Evolutionary conservation across 2,113 vertebrate genomes (phyloP).

Genomic region (Heptranchias perlo): DNA sequence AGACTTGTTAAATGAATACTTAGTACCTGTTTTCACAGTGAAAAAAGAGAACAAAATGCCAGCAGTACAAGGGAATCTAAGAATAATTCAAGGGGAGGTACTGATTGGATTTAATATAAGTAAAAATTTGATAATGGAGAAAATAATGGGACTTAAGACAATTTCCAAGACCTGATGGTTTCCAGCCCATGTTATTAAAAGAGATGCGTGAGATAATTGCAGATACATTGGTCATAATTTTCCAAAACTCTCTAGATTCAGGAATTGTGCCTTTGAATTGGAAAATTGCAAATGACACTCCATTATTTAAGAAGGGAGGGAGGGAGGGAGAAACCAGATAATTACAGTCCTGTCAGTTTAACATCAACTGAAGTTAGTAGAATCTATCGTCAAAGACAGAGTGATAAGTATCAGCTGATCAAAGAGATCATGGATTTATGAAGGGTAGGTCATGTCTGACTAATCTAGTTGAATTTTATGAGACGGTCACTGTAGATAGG

Average conservation of each 20-base stretch:
- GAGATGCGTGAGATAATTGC: background rate
- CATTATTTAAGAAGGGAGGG: no score
- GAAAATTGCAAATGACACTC: background rate
- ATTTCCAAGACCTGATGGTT: no score
- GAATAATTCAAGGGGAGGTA: background rate
- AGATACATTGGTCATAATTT: background rate
- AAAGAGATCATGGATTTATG: no score
- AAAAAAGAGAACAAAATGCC: background rate
- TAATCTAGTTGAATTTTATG: no score
- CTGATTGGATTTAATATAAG: background rate
- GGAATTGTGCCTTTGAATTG: background rate
- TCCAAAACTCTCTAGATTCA: background rate
- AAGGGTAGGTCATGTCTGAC: no score
- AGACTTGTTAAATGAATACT: background rate
- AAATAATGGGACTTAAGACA: no score
- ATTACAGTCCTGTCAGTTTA: no score
- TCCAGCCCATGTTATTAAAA: background rate
- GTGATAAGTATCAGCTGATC: background rate
- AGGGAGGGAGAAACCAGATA: no score
- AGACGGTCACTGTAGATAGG: no score
- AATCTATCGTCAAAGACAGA: background rate
- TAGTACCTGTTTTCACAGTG: background rate
- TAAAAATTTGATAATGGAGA: no score
- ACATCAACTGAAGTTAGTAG: no score
- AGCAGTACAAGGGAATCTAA: background rate